phyloP scores from a whole-genome alignment of 2,888 invertebrate genomes.

The Cepaea hortensis region DNA sequence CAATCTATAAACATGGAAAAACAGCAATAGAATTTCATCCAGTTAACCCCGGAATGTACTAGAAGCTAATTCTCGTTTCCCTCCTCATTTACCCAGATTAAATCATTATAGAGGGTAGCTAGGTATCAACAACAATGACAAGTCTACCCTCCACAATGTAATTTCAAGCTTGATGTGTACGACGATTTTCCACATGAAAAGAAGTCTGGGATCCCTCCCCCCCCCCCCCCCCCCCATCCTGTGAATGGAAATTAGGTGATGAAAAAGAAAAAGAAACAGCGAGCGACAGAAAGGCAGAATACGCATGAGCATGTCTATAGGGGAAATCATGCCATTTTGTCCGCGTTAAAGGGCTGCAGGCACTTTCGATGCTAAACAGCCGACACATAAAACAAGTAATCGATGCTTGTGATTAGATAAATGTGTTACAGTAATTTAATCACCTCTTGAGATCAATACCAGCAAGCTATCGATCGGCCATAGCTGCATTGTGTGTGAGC shows the following conservation, averaged over 20 bases:
- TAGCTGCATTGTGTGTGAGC: background rate
- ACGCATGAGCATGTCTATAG: background rate
- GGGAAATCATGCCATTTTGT: slow-evolving; percentile 5
- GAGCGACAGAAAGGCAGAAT: background rate
- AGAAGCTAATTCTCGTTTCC: too few relatives aligned
- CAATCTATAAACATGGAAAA: too few relatives aligned
- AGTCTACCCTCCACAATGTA: too few relatives aligned
- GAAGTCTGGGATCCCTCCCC: too few relatives aligned
- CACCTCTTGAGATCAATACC: slow-evolving; percentile 31
- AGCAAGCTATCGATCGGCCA: background rate
- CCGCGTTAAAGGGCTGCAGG: slow-evolving; percentile 14
- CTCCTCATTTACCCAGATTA: too few relatives aligned
- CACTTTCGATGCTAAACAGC: slow-evolving; percentile 31
- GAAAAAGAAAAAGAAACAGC: background rate
- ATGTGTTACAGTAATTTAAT: slow-evolving; percentile 37
- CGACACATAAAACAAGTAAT: slow-evolving; percentile 34
- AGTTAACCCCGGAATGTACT: too few relatives aligned
- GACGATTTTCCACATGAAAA: too few relatives aligned
- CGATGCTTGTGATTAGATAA: slow-evolving; percentile 33
- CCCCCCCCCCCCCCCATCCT: too few relatives aligned
- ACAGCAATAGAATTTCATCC: too few relatives aligned
- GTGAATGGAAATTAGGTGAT: background rate
- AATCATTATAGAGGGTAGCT: too few relatives aligned
- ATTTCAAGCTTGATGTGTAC: too few relatives aligned
- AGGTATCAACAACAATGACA: too few relatives aligned